phyloP scores from a whole-genome alignment of 2,888 invertebrate species.

The Cinara cedri region DNA sequence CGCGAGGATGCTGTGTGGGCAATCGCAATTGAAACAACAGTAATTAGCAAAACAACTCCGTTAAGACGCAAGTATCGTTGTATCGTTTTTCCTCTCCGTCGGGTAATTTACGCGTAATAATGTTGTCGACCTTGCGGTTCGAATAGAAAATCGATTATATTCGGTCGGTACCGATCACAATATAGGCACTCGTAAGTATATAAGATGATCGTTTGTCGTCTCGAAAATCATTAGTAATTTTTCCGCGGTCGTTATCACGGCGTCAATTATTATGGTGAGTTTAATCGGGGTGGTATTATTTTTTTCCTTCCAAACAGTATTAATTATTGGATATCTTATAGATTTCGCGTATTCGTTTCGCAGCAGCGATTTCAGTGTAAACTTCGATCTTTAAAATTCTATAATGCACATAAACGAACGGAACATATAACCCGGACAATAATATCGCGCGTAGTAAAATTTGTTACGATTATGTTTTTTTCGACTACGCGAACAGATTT shows the following conservation, averaged over 20 bases:
- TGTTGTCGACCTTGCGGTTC: conserved; percentile 10
- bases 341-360: no score
- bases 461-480: no score
- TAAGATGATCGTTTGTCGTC: not conserved
- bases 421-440: no score
- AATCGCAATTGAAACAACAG: conserved; percentile 6
- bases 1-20: conserved; percentile 14
- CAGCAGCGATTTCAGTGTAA: no score
- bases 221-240: conserved; percentile 3
- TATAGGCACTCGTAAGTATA: not conserved
- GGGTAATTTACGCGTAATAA: not conserved
- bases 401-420: no score
- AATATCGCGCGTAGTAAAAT: no score
- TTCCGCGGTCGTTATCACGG: not conserved
- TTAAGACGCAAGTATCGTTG: not conserved
- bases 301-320: no score
- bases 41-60: not conserved
- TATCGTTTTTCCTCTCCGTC: not conserved
- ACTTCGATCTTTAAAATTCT: no score
- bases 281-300: no score
- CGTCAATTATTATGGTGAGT: conserved; percentile 7
- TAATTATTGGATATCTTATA: no score
- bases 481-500: no score
- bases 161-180: conserved; percentile 12
- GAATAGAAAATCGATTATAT: conserved; percentile 17